These are phyloP conservation scores for Dynastes tityus DNA, from an alignment of 2,888 invertebrate species.

Conservation along the genomic window DNA sequence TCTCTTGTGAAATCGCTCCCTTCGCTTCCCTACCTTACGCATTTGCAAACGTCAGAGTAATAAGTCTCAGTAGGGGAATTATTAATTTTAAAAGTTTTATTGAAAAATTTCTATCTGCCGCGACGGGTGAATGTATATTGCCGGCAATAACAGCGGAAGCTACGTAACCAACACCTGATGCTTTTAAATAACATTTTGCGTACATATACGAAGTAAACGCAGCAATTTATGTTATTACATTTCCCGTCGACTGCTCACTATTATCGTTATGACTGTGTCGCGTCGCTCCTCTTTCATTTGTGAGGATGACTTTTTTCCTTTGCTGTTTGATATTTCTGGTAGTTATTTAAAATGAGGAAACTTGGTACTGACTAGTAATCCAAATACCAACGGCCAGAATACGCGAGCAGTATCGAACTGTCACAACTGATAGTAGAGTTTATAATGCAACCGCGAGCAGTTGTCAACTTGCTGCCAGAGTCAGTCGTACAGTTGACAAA, in stretches of 20 bases:
- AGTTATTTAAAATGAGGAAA: no score
- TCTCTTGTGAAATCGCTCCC: slow-evolving; percentile 12
- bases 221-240: neutral
- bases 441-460: no score
- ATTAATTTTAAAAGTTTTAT: slow-evolving; percentile 40
- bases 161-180: slow-evolving; percentile 28
- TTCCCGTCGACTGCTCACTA: neutral
- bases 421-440: no score
- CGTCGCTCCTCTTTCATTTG: no score
- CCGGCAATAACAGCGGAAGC: slow-evolving; percentile 26
- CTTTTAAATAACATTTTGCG: slow-evolving; percentile 24
- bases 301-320: no score
- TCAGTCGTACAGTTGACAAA: no score
- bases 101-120: slow-evolving; percentile 22
- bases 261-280: neutral
- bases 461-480: no score
- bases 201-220: neutral
- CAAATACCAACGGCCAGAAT: no score
- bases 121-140: neutral
- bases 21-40: no score
- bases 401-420: no score
- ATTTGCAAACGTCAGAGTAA: slow-evolving; percentile 32
- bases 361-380: no score
- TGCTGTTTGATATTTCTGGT: no score
- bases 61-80: slow-evolving; percentile 25